These are phyloP conservation scores for Papilio helenus DNA, from an alignment of 1,140 invertebrate species.

Conservation along the genomic window DNA sequence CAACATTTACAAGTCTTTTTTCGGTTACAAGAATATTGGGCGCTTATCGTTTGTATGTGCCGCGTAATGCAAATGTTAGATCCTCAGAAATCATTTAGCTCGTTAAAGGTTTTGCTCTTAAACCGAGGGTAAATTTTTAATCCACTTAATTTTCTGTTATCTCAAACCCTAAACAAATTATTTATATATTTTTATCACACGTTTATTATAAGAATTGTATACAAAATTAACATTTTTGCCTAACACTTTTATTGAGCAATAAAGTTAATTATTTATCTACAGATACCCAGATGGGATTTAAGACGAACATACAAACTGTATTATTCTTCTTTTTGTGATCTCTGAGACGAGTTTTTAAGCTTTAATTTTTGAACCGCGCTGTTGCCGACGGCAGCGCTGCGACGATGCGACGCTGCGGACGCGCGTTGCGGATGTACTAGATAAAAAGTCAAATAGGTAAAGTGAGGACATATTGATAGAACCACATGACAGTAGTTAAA, in stretches of 20 bases:
- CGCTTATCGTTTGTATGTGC: not conserved
- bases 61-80: constrained; percentile 14
- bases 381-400: not conserved
- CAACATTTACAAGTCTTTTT: not conserved
- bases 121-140: not conserved
- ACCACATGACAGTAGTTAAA: not conserved
- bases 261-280: not conserved
- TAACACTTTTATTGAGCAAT: constrained; percentile 6
- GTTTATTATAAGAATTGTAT: not conserved
- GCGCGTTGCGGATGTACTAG: not conserved
- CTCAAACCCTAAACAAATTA: not conserved
- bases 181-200: not conserved
- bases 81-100: not conserved
- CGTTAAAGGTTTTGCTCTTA: not conserved
- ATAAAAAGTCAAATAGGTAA: not conserved
- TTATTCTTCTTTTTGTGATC: not conserved
- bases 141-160: constrained; percentile 20
- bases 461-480: not conserved
- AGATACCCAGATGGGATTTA: no score
- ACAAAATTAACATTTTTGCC: not conserved
- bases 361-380: not conserved
- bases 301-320: not conserved
- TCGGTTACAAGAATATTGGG: not conserved
- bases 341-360: no score
- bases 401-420: no score